Evolutionary conservation across 92 coral and sea anemone genomes (phyloP).

Genomic region (Scolanthus callimorphus): DNA sequence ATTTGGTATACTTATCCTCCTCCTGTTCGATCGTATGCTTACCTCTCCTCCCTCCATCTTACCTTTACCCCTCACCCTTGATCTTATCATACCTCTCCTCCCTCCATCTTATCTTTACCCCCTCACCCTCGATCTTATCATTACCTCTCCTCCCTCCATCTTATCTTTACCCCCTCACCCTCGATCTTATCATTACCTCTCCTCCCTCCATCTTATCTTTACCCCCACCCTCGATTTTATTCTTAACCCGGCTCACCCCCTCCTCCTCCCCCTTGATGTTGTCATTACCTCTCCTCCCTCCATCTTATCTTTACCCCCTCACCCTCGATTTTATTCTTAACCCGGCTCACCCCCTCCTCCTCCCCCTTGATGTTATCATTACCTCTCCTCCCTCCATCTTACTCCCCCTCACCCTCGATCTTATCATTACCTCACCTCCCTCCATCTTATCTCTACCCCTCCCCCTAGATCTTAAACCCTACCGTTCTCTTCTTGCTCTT

Average conservation of each 20-base stretch:
- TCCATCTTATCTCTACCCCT: not conserved
- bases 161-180: slow-evolving; percentile 1
- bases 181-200: not conserved
- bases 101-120: slow-evolving; percentile 5
- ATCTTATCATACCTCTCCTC: slow-evolving; percentile 1
- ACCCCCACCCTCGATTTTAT: not conserved
- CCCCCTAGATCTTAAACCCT: not conserved
- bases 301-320: not conserved
- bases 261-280: not conserved
- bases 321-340: too few species aligned
- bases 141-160: slow-evolving; percentile 1
- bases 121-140: not conserved
- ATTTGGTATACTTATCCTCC: not conserved
- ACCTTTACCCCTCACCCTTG: not conserved
- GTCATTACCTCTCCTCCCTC: not conserved
- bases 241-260: too few species aligned
- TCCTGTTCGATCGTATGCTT: not conserved
- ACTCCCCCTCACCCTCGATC: not conserved
- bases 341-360: too few species aligned
- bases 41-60: not conserved
- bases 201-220: not conserved
- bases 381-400: not conserved
- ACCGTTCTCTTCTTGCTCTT: slow-evolving; percentile 5
- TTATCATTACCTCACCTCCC: not conserved
- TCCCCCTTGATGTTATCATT: not conserved